Conservation (phyloP, 2,797 vertebrate species). For the Acipenser oxyrinchus region DNA sequence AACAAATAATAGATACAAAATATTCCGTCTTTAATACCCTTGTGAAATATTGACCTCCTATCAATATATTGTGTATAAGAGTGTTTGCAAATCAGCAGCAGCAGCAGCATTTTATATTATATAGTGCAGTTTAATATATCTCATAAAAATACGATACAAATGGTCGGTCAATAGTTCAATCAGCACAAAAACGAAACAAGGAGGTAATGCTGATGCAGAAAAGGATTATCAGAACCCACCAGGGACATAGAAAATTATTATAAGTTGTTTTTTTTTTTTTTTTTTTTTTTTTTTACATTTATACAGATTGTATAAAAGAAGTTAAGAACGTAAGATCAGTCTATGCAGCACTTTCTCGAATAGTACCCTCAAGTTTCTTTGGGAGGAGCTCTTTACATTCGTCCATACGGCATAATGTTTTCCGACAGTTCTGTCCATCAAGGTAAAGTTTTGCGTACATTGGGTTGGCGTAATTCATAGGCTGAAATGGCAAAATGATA, state of each 20-base stretch:
- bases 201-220: slow-evolving; percentile 86
- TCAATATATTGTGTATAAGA: slow-evolving; percentile 52
- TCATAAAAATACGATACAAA: slow-evolving; percentile 81
- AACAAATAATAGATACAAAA: slow-evolving; percentile 29
- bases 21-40: slow-evolving; percentile 10
- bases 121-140: slow-evolving; percentile 76
- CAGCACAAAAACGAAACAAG: slow-evolving; percentile 73
- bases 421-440: slow-evolving; percentile 93
- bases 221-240: slow-evolving; percentile 81
- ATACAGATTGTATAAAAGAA: slow-evolving; percentile 67
- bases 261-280: slow-evolving; percentile 35
- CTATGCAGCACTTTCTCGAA: slow-evolving; percentile 98
- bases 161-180: slow-evolving; percentile 69
- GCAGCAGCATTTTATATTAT: slow-evolving; percentile 82
- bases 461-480: slow-evolving; percentile 95
- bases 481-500: slow-evolving; percentile 54
- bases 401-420: slow-evolving; percentile 91
- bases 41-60: slow-evolving; percentile 17
- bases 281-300: slow-evolving; percentile 72
- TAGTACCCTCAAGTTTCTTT: slow-evolving; percentile 99
- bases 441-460: slow-evolving; percentile 96
- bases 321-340: slow-evolving; percentile 70
- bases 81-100: slow-evolving; percentile 86
- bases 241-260: slow-evolving; percentile 85
- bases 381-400: slow-evolving; percentile 99